Base-by-base conservation (phyloP, 1,140 invertebrate species). In the Spodoptera litura region DNA sequence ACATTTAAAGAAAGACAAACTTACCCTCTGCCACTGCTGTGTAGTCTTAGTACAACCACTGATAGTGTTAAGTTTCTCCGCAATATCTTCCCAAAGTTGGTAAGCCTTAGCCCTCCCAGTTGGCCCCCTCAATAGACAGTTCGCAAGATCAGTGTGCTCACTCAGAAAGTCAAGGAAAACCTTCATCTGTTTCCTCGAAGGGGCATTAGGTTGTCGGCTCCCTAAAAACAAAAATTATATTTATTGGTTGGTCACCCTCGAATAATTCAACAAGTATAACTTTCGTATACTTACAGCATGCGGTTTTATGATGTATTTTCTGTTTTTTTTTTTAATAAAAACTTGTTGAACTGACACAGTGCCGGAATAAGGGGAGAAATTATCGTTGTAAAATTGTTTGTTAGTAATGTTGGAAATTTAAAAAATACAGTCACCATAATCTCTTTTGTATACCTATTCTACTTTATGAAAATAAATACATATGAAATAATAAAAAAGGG, bases 211-310 rank as follows among this genome's bases (percentile, higher is more conserved):
- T 27, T 58, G 56, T 6, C 56, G 20, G 56, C 27, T 58, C 27
- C 56, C 56, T 58, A 58, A 58, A 58, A 58, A 58, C 56, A 58
- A 58, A 58, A 58, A 27, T 58, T 58, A 20, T 27, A 25, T 58
- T 27, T 58, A 58, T 58, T 58, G 56, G 20, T 58, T 27, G 56
- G 20, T 58, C 20, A 10, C 20, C 27, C 6, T 58, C 27, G 38
- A 58, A 58, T 58, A 58, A 3, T 58, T 27, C 56, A 58, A 8
- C 27, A n/a, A 58, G 56, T 20, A 15, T 56, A 27, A 9, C 9
- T 27, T 11, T 58, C 27, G 11, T 27, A 58, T 58, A 58, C 56
- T 58, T 58, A 58, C 56, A 58, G 56, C 20, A 9, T 58, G 56
- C 13, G 8, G 56, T 15, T 2, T 15, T 56, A 15, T 56, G 53